phyloP scores from a whole-genome alignment of 1,140 invertebrate species.

The Thaumatotibia leucotreta region DNA sequence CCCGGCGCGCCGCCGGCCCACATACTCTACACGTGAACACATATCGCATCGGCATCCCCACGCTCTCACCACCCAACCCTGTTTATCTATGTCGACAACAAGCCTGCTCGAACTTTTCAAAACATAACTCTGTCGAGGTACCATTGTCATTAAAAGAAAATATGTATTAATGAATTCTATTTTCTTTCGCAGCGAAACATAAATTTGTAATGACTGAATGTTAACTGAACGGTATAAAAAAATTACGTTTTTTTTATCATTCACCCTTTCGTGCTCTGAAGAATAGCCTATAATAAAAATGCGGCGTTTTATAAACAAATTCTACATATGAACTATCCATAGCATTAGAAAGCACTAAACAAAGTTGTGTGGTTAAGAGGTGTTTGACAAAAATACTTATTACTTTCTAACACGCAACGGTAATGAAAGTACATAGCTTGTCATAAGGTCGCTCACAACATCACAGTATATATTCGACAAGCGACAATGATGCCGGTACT shows the following conservation, averaged over 20 bases:
- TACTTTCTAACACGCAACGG: slow-evolving; percentile 41
- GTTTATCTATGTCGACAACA: background rate
- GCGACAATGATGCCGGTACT: slow-evolving; percentile 56
- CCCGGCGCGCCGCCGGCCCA: slow-evolving; percentile 13
- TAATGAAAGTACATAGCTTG: slow-evolving; percentile 43
- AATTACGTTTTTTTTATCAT: too few relatives aligned
- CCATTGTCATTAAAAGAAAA: background rate
- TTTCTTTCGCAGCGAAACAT: background rate
- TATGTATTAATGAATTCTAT: background rate
- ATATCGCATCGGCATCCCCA: slow-evolving; percentile 13
- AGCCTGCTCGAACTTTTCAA: background rate
- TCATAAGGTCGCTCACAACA: slow-evolving; percentile 37
- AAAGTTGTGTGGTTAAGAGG: slow-evolving; percentile 29
- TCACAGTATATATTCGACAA: slow-evolving; percentile 43
- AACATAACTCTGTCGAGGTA: too few relatives aligned
- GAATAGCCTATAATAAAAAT: background rate
- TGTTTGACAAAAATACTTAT: slow-evolving; percentile 24
- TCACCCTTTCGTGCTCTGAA: background rate
- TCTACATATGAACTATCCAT: slow-evolving; percentile 2
- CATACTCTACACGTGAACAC: slow-evolving; percentile 9
- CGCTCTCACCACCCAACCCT: slow-evolving; percentile 8
- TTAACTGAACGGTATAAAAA: too few relatives aligned
- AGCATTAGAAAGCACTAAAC: slow-evolving; percentile 19
- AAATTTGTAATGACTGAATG: background rate
- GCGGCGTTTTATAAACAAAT: background rate